Evolutionary conservation across 2,888 invertebrate species (phyloP).

Genomic region (Drosophila kambysellisi): DNA sequence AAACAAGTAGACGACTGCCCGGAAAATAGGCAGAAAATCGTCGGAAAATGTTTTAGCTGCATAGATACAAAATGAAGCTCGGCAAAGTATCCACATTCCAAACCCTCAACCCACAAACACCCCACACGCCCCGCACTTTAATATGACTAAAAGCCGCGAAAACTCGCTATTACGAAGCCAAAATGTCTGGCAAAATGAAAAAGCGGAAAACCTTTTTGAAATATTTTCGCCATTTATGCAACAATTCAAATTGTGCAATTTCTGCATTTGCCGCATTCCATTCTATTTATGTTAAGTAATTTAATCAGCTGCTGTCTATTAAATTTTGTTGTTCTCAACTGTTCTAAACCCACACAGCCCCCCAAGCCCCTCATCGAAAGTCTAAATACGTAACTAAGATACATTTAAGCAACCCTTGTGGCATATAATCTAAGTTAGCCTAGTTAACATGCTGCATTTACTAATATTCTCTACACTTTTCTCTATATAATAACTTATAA

Average conservation of each 20-base stretch:
- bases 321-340: slow-evolving; percentile 32
- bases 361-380: neutral
- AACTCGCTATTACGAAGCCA: slow-evolving; percentile 44
- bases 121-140: slow-evolving; percentile 54
- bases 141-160: slow-evolving; percentile 78
- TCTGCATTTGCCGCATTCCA: slow-evolving; percentile 16
- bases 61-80: slow-evolving; percentile 71
- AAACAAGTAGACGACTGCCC: slow-evolving; percentile 5
- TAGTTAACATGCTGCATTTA: slow-evolving; percentile 39
- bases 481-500: slow-evolving; percentile 52
- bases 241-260: slow-evolving; percentile 42
- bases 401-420: slow-evolving; percentile 23
- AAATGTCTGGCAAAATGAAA: slow-evolving; percentile 23
- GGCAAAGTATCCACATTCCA: neutral
- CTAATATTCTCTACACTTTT: slow-evolving; percentile 67
- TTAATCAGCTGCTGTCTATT: slow-evolving; percentile 41
- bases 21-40: slow-evolving; percentile 24
- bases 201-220: slow-evolving; percentile 27
- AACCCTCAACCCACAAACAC: neutral
- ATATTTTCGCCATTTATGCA: slow-evolving; percentile 52
- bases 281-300: slow-evolving; percentile 52
- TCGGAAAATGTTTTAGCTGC: slow-evolving; percentile 38
- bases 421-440: slow-evolving; percentile 24
- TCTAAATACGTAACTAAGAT: slow-evolving; percentile 21
- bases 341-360: slow-evolving; percentile 4